These are phyloP conservation scores for Clunio marinus DNA, from an alignment of 2,888 invertebrate genomes.

Conservation along the genomic window DNA sequence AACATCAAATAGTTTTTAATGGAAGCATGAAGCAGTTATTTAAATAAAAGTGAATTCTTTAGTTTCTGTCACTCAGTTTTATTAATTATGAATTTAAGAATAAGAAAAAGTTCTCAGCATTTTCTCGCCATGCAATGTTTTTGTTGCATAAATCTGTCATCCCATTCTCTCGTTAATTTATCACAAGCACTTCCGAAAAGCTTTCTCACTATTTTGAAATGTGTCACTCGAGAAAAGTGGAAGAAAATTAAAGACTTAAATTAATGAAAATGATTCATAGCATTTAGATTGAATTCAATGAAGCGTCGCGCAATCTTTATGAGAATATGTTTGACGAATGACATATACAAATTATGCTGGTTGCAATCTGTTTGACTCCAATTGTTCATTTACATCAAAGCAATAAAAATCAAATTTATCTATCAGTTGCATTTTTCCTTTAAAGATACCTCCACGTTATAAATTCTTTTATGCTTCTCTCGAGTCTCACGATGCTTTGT, in stretches of 20 bases:
- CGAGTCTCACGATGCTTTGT: too few species aligned
- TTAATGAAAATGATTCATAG: conserved; percentile 35
- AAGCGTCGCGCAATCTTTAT: conserved; percentile 15
- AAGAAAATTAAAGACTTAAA: not conserved
- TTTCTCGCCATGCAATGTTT: not conserved
- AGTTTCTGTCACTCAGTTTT: too few species aligned
- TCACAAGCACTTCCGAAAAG: not conserved
- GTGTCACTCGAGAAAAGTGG: not conserved
- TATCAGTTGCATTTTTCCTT: too few species aligned
- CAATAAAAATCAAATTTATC: too few species aligned
- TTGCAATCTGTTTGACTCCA: not conserved
- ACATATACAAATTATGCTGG: conserved; percentile 16
- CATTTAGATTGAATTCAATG: conserved; percentile 25
- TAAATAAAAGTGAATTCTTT: too few species aligned
- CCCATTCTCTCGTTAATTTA: not conserved
- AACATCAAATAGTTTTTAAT: not conserved
- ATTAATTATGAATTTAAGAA: too few species aligned
- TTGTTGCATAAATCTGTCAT: too few species aligned
- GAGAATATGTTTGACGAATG: too few species aligned
- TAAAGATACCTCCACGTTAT: too few species aligned
- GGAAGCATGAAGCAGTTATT: too few species aligned
- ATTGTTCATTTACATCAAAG: too few species aligned
- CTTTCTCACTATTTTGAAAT: not conserved
- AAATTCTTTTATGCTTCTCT: too few species aligned
- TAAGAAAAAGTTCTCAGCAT: not conserved